Base-by-base conservation (phyloP, 2,888 invertebrate species). In the Andricus curvator region DNA sequence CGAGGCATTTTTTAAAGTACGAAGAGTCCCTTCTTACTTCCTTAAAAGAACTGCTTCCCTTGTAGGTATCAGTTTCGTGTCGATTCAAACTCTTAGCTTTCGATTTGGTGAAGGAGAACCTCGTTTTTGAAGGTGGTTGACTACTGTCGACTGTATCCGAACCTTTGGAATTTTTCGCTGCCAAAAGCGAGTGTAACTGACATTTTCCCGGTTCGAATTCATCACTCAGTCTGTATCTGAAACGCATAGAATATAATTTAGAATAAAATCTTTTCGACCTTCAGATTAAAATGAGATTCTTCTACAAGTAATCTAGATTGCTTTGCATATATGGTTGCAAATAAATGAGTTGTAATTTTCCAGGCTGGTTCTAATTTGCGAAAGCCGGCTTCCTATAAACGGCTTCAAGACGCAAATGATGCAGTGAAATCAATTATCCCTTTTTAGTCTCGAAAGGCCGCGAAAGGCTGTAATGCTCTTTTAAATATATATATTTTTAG, bases 151-250 rank as follows among this genome's bases (percentile, higher is more conserved):
- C 56, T n/a, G 33, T 74, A 33, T 74, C 74, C 20, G n/a, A 25
- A 13, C 56, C 74, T 33, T 74, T 74, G 2, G 74, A 74, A 74
- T 74, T 74, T 74, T 74, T 74, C 2, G 51, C 13, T 20, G 33
- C 29, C 20, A 74, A 56, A n/a, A 74, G n/a, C 29, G 74, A 74
- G 33, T 74, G 74, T 33, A 74, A 74, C 56, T 74, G 56, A 74
- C 56, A 74, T 15, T 74, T 74, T 29, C 74, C 74, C n/a, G 74
- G 74, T 74, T 74, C 74, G 33, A 74, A 74, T 74, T 74, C 74
- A 20, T 74, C 74, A 13, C 74, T 74, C 56, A 74, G 56, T 56
- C 74, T 74, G n/a, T 74, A 74, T 33, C 74, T 74, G n/a, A 5
- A 74, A 74, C n/a, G 6, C 17, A 48, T 4, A 51, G 11, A 56